Percentiles rank a stretch among this genome's conserved stretches.
These are phyloP conservation scores for Acanthornis magna DNA, from an alignment of 2,797 vertebrate genomes.

Conservation along the genomic window DNA sequence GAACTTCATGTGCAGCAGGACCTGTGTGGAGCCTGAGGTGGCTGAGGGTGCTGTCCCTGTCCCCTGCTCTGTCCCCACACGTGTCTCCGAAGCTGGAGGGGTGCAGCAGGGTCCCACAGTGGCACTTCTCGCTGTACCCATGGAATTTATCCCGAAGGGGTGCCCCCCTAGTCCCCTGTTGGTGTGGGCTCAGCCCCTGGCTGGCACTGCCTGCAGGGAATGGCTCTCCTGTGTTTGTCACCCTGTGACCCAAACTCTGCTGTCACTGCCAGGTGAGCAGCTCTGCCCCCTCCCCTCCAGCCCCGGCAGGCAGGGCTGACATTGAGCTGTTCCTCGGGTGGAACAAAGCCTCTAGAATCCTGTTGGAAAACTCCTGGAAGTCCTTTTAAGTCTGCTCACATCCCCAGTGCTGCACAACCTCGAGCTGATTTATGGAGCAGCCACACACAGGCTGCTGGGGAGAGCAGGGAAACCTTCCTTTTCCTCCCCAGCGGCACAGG, in stretches of 20 bases:
- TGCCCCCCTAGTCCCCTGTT: rapidly evolving
- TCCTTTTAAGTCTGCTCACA: background rate
- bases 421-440: background rate
- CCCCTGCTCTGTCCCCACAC: background rate
- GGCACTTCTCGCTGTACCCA: background rate
- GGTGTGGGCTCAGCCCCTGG: background rate
- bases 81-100: background rate
- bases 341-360: background rate
- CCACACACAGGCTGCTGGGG: background rate
- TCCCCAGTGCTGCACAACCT: background rate
- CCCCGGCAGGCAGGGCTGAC: background rate
- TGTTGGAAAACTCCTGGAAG: background rate
- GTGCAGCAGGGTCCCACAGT: background rate
- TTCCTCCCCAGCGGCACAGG: no score
- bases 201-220: background rate
- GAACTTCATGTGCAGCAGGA: background rate
- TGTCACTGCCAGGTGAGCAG: no score
- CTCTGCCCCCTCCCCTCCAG: background rate
- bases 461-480: background rate
- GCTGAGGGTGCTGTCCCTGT: background rate
- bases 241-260: background rate
- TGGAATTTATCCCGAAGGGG: rapidly evolving
- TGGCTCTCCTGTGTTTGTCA: background rate
- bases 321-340: background rate
- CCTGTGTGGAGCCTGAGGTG: background rate